phyloP scores from a whole-genome alignment of 2,113 vertebrate genomes.

The mouse (Mus musculus) region DNA sequence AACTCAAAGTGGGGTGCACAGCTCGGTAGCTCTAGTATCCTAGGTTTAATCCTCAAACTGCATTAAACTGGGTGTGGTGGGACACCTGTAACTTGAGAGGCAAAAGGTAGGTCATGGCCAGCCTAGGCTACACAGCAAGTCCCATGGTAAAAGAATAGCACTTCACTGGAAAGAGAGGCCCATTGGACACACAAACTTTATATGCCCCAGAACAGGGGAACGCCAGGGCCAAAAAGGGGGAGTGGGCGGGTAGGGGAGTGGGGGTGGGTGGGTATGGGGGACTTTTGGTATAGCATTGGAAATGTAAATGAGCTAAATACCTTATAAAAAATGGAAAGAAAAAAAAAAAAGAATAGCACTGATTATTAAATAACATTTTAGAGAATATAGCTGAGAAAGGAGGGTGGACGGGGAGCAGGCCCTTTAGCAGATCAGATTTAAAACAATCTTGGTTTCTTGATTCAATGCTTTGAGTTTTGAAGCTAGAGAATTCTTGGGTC shows the following conservation, averaged over 20 bases:
- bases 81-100: not conserved
- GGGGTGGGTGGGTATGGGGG: too few species aligned
- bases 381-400: not conserved
- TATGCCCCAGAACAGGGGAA: too few species aligned
- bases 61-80: not conserved
- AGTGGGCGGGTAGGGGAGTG: too few species aligned
- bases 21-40: not conserved
- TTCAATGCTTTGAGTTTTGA: constrained; percentile 25
- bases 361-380: not conserved
- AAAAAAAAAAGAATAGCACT: not conserved
- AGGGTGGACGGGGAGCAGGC: not conserved
- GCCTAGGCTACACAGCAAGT: not conserved
- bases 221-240: too few species aligned
- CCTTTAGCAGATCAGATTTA: not conserved
- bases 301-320: too few species aligned
- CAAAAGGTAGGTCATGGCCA: not conserved
- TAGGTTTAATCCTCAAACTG: not conserved
- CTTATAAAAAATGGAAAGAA: too few species aligned
- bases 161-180: too few species aligned
- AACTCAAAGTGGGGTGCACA: not conserved
- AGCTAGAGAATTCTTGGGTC: not conserved
- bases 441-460: not conserved
- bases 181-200: too few species aligned
- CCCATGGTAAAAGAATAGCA: not conserved
- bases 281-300: too few species aligned